Evolutionary conservation across 2,113 vertebrate genomes (phyloP), one percentile per base, ranked within the genome.

Genomic region (Ornithorhynchus anatinus): DNA sequence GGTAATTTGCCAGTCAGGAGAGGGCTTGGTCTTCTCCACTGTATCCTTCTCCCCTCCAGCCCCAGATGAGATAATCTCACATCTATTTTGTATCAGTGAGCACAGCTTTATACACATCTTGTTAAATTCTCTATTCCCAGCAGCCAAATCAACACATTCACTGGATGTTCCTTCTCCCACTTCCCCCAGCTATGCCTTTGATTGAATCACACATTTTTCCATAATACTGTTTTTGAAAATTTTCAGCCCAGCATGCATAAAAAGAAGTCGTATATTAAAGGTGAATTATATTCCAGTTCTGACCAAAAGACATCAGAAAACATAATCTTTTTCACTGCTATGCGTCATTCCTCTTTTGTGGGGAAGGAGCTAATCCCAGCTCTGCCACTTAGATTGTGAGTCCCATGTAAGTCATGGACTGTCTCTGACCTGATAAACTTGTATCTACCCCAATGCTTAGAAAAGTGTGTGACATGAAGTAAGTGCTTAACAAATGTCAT

Each of bases 181-280:
- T n/a, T n/a, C 60, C 82, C 64, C 74, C 65, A 81, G 69, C 69
- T 77, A 75, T 72, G 59, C 69, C 74, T 69, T 81, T 87, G 77
- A 81, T 85, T 85, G 72, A 52, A 83, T 77, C 82, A 83, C 85
- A 87, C 45, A 63, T 38, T 75, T 81, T 87, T 87, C 72, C 66
- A 75, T 75, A 81, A 77, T 81, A 48, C 52, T 53, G 29, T 64
- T 72, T 64, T 83, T 79, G 67, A 81, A 83, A 87, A 81, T 62
- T 79, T 76, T 50, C 63, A 71, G 16, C 38, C 74, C 23, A 69
- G 83, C 58, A 42, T 69, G 50, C 43, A 58, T 83, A 79, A 77
- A 76, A 42, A 79, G 7, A 13, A 47, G 22, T 14, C 45, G 54
- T 11, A 42, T 20, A 1, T 82, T 68, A 75, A 54, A n/a, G n/a